Base-by-base conservation (phyloP, 1,140 invertebrate species). In the Berghia stephanieae region DNA sequence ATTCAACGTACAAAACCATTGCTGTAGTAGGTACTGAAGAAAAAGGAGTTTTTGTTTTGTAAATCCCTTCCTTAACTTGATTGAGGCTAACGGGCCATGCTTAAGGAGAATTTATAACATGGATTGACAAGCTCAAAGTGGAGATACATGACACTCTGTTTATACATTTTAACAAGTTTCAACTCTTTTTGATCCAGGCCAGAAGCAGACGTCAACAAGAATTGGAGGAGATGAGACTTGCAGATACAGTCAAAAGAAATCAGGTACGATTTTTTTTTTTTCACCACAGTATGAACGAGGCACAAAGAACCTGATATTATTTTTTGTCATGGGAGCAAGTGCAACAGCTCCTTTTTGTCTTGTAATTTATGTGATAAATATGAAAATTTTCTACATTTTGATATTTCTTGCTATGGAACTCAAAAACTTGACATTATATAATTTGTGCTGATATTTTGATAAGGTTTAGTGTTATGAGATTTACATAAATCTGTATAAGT, bases 131-230 rank as follows among this genome's bases (percentile, higher is more conserved):
- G n/a, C n/a, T n/a, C n/a, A n/a, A n/a, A n/a, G n/a, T n/a, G n/a
- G n/a, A n/a, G n/a, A n/a, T n/a, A n/a, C n/a, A n/a, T n/a, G n/a
- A n/a, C n/a, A n/a, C n/a, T n/a, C n/a, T n/a, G n/a, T n/a, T n/a
- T n/a, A n/a, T n/a, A n/a, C n/a, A n/a, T n/a, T n/a, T n/a, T n/a
- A n/a, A n/a, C n/a, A n/a, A n/a, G n/a, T n/a, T 18, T 18, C 8
- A 63, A 27, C 27, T 10, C 57, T 10, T 63, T 63, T 63, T 27
- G 8, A 40, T 90, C 83, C 91, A 95, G 94, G 94, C 94, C 85
- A 93, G 94, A 85, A 93, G 94, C 90, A 94, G 94, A 89, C 93
- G 94, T 68, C 94, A 95, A 86, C 94, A 95, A 90, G 95, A 96
- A 88, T 87, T 94, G 78, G 94, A 96, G 89, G 94, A 94, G 86